phyloP scores from a whole-genome alignment of 30 jellyfish, hydroid and myxozoan genomes.

The Phacellophora camtschatica region DNA sequence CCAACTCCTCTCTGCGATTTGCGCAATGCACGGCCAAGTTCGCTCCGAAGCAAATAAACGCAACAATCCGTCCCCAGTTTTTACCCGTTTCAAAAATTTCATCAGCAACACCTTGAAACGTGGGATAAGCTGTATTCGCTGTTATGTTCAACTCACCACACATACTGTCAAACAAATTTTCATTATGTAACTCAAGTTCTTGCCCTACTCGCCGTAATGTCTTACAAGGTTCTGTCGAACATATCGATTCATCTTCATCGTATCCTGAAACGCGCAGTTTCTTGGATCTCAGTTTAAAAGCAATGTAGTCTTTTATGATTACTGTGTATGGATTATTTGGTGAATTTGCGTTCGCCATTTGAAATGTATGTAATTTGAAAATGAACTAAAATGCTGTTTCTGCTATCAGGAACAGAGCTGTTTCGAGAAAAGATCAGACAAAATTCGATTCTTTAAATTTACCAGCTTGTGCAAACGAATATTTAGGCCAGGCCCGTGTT shows the following conservation, averaged over 20 bases:
- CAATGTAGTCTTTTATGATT: constrained; percentile 71
- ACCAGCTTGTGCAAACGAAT: too few species aligned
- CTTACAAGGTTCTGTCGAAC: constrained; percentile 46
- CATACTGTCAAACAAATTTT: constrained; percentile 73
- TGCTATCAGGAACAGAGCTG: too few species aligned
- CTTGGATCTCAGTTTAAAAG: constrained; percentile 62
- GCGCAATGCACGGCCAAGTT: constrained; percentile 84
- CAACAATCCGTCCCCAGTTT: constrained; percentile 96
- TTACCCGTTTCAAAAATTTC: constrained; percentile 79
- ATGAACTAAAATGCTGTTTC: not conserved
- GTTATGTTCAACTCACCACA: constrained; percentile 81
- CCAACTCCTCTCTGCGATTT: constrained; percentile 62
- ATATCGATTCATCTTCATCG: constrained; percentile 65
- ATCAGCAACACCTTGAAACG: constrained; percentile 88
- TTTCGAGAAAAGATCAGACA: too few species aligned
- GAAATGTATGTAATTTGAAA: not conserved
- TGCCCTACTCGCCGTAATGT: constrained; percentile 90
- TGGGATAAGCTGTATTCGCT: constrained; percentile 84
- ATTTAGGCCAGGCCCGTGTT: too few species aligned
- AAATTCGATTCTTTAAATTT: too few species aligned
- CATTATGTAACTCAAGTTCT: constrained; percentile 73
- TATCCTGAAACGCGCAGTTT: constrained; percentile 70
- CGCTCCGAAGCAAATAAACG: constrained; percentile 87
- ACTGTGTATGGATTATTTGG: constrained; percentile 63
- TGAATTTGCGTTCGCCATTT: constrained; percentile 83